Conservation (phyloP, 2,888 invertebrate genomes). For the Lapara coniferarum region DNA sequence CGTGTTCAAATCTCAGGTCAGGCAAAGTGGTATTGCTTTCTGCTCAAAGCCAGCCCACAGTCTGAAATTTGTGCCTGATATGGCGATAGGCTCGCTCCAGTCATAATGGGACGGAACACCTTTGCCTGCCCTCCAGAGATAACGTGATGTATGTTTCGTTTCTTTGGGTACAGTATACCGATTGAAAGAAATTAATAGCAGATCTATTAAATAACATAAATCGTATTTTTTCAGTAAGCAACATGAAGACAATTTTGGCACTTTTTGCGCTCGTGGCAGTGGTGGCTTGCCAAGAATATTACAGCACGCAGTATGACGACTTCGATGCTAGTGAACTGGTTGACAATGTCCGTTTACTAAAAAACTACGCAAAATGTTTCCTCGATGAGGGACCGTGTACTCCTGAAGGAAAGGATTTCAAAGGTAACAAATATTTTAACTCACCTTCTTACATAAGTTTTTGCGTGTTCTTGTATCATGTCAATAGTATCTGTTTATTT, state of each 20-base stretch:
- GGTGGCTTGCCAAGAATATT: conserved; percentile 64
- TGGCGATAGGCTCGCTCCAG: too few species aligned
- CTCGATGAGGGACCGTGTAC: conserved; percentile 86
- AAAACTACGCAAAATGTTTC: conserved; percentile 88
- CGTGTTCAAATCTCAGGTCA: too few species aligned
- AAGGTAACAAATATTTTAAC: conserved; percentile 79
- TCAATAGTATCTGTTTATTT: too few species aligned
- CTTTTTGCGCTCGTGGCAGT: conserved; percentile 53
- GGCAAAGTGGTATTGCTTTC: too few species aligned
- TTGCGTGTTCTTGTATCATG: too few species aligned
- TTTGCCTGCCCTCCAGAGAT: too few species aligned
- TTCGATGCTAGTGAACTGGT: conserved; percentile 87
- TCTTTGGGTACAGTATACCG: too few species aligned
- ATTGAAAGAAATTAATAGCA: too few species aligned
- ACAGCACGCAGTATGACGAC: conserved; percentile 87
- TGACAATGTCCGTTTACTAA: conserved; percentile 85
- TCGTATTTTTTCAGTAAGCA: conserved; percentile 27
- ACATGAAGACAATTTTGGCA: conserved; percentile 56
- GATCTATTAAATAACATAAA: not conserved
- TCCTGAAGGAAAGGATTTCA: conserved; percentile 87
- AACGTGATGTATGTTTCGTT: too few species aligned
- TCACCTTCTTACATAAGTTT: not conserved
- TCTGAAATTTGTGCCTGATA: too few species aligned
- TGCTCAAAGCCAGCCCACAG: too few species aligned
- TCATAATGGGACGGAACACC: too few species aligned